Evolutionary conservation across 2,113 vertebrate genomes (phyloP), one percentile per base, ranked within the genome.

Genomic region (Hymenochirus boettgeri): DNA sequence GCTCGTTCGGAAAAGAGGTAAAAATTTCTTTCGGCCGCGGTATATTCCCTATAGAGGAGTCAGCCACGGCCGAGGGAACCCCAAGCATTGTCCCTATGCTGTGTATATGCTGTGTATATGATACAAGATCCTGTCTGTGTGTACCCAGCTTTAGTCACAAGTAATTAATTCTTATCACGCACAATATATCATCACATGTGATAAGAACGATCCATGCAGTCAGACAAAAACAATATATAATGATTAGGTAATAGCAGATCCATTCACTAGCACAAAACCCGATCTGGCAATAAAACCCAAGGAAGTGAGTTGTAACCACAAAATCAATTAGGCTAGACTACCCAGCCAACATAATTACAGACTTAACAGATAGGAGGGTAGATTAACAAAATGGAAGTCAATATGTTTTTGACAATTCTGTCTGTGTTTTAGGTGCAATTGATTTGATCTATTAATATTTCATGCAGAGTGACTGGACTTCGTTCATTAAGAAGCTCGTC

Each of bases 321-420:
- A 59, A 58, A 66, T 66, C 64, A 66, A 66, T 66, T 35, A 58
- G 64, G 50, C 64, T 58, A 66, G 64, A 66, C 64, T 13, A 46
- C 17, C 31, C 45, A 51, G 31, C 29, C 12, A 2, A 17, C 37
- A 55, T 66, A 58, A 35, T 51, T 66, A 51, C 55, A 37, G 47
- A 39, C 45, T 31, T 27, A 58, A 24, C 55, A 58, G 33, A 58
- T 57, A 46, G 26, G 46, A 42, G 39, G 39, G 51, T 46, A 58
- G 31, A 59, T 39, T 33, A 48, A 58, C n/a, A 46, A 59, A 19
- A 57, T 26, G 55, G 13, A 59, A 12, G 26, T 25, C 29, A 23
- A 21, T 24, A 37, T n/a, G n/a, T 57, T 55, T n/a, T 57, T 42
- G 39, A 42, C 39, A 42, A 42, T 42, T n/a, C n/a, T 5, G 39